Base-by-base conservation (phyloP, 35 echinoderm and acorn worm genomes). In the Ophiothrix spiculata region DNA sequence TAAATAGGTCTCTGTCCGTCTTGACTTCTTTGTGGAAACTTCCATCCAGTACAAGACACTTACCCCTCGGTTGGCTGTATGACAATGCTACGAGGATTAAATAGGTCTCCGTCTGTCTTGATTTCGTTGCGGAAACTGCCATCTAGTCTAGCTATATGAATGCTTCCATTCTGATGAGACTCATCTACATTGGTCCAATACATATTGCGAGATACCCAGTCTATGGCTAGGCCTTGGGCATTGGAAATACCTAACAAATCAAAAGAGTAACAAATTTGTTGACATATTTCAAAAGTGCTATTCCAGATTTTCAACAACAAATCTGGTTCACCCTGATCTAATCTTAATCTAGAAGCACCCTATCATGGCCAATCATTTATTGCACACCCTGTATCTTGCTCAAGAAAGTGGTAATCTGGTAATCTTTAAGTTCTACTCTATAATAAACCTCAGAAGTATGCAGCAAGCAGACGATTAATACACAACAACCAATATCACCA, bases 141-240 rank as follows among this genome's bases (percentile, higher is more conserved):
- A 34, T 97, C 87, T 25, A 97, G 86, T 80, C 39, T 90, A 86
- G 4, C 86, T 87, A 39, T 92, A 81, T 3, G 92, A 77, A 25
- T 38, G 77, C 21, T 80, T 87, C 69, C 78, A 81, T 10, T 91
- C 76, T 3, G 64, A 33, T 2, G 78, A 78, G 28, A 2, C 6
- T 69, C 60, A 69, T 69, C 60, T 10, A 89, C 37, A 37, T 78
- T 82, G 15, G 86, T 89, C 94, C 94, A 97, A 38, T 97, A 97
- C 83, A 97, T 86, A 46, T 97, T 97, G 15, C 94, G 80, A 0
- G 94, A 92, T 2, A 97, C 81, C 94, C 94, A 92, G 74, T 95
- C 93, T 37, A 95, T 91, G 31, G 90, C 86, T 11, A 97, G 60
- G 31, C 87, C 80, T 31, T 86, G 81, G 37, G 86, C 80, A 80